Base-by-base conservation (phyloP, 2,888 invertebrate species). In the Anorthoa munda region DNA sequence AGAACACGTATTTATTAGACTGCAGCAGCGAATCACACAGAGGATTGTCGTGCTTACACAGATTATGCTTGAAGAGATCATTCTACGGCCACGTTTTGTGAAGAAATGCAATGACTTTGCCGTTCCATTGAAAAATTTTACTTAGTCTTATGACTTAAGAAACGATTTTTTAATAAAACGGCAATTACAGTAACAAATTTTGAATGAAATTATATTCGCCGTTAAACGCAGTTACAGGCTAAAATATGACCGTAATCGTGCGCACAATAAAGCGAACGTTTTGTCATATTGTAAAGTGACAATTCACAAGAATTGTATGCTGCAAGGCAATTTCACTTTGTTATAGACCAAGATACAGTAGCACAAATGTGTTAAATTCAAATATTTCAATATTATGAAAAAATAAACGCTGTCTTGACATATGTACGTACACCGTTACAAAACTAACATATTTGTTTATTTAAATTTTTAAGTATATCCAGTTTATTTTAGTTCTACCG, bases 361-460 rank as follows among this genome's bases (percentile, higher is more conserved):
- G 72, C 76, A 86, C 59, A 60, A 76, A 81, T 78, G 83, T 86
- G 85, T 77, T 77, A 84, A 90, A 90, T 90, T 88, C 88, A 92
- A 93, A 89, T 91, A 90, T 89, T 89, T 83, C 79, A 85, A 83
- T 85, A 90, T 88, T 87, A 90, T 94, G 94, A 92, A 94, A 95
- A 95, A 94, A 95, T 94, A 95, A 94, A 92, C 92, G 88, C 92
- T 93, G 92, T 91, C 81, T 88, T 86, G 84, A 85, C 85, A 70
- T 80, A 84, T 86, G 82, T 87, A 89, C 87, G 88, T 89, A 93
- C 90, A 92, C 87, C 86, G 90, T 91, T 93, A 93, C 86, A 94
- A 94, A 94, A 93, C 93, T 94, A 93, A 91, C 89, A 90, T 86
- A 88, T 89, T 86, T 86, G 85, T 89, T 86, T 67, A 72, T 83